Base-by-base conservation (phyloP, 1,140 invertebrate species). In the Campoletis sonorensis region DNA sequence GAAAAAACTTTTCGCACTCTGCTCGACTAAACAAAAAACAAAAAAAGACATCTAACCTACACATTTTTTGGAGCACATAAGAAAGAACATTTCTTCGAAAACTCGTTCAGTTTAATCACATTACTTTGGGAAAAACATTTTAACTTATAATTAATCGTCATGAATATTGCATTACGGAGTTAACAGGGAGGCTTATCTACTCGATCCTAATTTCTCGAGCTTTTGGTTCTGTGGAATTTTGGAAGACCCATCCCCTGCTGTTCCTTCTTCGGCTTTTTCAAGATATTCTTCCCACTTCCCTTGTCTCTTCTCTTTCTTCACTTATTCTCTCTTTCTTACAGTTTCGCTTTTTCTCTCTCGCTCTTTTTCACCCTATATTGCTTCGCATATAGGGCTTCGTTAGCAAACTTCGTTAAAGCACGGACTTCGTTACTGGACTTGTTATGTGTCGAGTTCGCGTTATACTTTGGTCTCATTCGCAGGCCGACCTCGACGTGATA, bases 91-190 rank as follows among this genome's bases (percentile, higher is more conserved):
- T 30, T 27, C 1, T 54, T 54, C 54, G 45, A 76, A 33, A 76
- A 58, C 27, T 76, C 30, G 8, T 23, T 27, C 61, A 27, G 61
- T 23, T 27, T 27, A 27, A 67, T 27, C 10, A 13, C 21, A 2
- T n/a, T 15, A 70, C 51, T 40, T 37, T 30, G 23, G 26, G 15
- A 21, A 21, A 30, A 37, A 40, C 15, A 40, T 67, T 61, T 11
- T 23, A 78, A 78, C 76, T 78, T 78, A 67, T 67, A 78, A 78
- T 78, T 78, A 67, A 78, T 78, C 58, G 30, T 58, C 23, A 75
- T 27, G 40, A 75, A 75, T 54, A 54, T 75, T 75, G 72, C 45
- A 61, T 67, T n/a, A 70, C 27, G 67, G 30, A 70, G 30, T 64
- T 64, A 23, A 27, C 30, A 18, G 67, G 30, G 30, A 70, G 7